phyloP scores from a whole-genome alignment of 1,140 invertebrate genomes.

The Elymnias hypermnestra region DNA sequence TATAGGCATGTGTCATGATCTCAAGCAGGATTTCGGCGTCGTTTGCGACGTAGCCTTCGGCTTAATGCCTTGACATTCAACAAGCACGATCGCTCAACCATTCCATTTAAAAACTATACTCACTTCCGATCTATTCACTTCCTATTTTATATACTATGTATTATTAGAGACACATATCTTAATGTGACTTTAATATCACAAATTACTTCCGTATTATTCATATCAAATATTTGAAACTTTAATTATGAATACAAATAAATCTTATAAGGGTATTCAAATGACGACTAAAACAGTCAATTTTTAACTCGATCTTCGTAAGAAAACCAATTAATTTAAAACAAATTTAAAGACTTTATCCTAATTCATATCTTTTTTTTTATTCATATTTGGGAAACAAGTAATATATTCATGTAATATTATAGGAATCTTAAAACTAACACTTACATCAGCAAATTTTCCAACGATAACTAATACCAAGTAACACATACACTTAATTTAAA shows the following conservation, averaged over 20 bases:
- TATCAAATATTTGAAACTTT: not conserved
- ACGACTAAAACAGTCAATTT: too few species aligned
- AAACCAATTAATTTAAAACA: too few species aligned
- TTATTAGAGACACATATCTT: constrained; percentile 7
- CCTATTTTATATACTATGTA: constrained; percentile 39
- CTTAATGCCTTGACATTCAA: constrained; percentile 62
- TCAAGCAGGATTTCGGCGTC: constrained; percentile 34
- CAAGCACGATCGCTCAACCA: constrained; percentile 48
- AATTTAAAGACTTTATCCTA: too few species aligned
- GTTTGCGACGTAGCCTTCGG: constrained; percentile 35
- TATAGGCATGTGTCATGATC: constrained; percentile 19
- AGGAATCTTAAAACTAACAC: too few species aligned
- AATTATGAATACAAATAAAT: not conserved
- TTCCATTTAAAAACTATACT: constrained; percentile 56
- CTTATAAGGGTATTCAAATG: not conserved
- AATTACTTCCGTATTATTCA: not conserved
- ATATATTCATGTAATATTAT: too few species aligned
- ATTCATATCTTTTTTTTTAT: too few species aligned
- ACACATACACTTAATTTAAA: too few species aligned
- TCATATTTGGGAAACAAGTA: too few species aligned
- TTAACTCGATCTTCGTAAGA: too few species aligned
- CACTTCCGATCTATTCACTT: constrained; percentile 62
- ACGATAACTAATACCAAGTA: too few species aligned
- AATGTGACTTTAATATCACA: constrained; percentile 3
- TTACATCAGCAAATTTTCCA: too few species aligned